Evolutionary conservation across 35 echinoderm and acorn worm species (phyloP).

Genomic region (Strongylocentrotus purpuratus): DNA sequence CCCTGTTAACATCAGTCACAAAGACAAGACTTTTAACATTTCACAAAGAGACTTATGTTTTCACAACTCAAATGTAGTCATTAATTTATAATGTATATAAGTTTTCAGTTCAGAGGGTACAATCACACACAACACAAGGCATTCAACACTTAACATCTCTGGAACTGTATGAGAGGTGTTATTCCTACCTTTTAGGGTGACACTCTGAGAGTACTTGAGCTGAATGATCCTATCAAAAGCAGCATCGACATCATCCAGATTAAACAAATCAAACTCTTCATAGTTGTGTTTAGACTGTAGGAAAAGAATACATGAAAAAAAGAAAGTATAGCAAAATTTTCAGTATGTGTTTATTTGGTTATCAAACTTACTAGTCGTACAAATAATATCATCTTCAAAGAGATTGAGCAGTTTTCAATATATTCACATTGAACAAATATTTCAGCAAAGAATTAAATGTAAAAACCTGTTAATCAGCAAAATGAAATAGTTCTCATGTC

Average conservation of each 20-base stretch:
- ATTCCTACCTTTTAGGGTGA: constrained; percentile 81
- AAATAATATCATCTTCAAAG: not conserved
- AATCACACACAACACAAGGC: not conserved
- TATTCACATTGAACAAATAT: not conserved
- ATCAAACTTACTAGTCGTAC: not conserved
- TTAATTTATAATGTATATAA: too few relatives aligned
- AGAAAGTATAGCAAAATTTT: not conserved
- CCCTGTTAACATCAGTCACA: too few relatives aligned
- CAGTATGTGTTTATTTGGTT: not conserved
- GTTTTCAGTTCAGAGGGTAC: not conserved
- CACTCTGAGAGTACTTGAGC: constrained; percentile 93
- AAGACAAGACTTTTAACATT: not conserved
- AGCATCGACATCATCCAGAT: constrained; percentile 96
- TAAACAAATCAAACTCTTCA: constrained; percentile 95
- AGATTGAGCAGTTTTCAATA: not conserved
- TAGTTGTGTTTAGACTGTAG: constrained; percentile 92
- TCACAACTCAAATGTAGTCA: not conserved
- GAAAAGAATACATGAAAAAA: constrained; percentile 27
- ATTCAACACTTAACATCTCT: not conserved
- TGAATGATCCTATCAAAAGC: constrained; percentile 98
- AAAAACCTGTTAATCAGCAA: too few relatives aligned
- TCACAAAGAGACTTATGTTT: not conserved
- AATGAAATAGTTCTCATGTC: not conserved
- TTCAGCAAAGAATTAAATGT: too few relatives aligned
- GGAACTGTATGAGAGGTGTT: not conserved